A percentile compares a stretch with the other conserved stretches of the same genome.
Evolutionary conservation across 2,113 vertebrate species (phyloP).

Genomic region (Elephas maximus): DNA sequence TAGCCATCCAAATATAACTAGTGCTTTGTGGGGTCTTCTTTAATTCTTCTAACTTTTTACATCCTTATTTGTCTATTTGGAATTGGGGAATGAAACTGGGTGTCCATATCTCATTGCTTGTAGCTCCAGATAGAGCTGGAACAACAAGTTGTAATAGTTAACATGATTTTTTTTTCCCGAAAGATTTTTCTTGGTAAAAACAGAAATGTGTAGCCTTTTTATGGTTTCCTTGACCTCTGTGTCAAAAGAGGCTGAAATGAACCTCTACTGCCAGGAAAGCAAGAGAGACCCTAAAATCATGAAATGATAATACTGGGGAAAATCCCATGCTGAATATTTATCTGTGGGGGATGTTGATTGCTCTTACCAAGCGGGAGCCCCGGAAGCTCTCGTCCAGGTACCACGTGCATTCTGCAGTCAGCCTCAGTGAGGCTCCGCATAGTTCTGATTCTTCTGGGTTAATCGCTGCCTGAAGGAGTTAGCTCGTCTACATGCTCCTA

Average conservation of each 20-base stretch:
- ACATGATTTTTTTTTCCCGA: background rate
- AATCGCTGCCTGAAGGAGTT: slow-evolving; percentile 81
- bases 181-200: slow-evolving; percentile 48
- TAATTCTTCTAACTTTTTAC: background rate
- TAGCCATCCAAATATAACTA: background rate
- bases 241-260: slow-evolving; percentile 25
- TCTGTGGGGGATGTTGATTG: background rate
- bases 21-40: background rate
- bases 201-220: background rate
- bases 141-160: slow-evolving; percentile 15
- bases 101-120: background rate
- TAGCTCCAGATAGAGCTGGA: slow-evolving; percentile 22
- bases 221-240: background rate
- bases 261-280: background rate
- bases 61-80: slow-evolving; percentile 6
- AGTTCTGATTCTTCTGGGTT: slow-evolving; percentile 77
- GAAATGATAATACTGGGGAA: slow-evolving; percentile 57
- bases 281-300: slow-evolving; percentile 26
- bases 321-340: slow-evolving; percentile 60
- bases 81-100: background rate
- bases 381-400: background rate
- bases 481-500: slow-evolving; percentile 43
- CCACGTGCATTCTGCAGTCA: slow-evolving; percentile 58
- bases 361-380: slow-evolving; percentile 52
- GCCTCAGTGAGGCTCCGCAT: slow-evolving; percentile 24